Evolutionary conservation across 2,113 vertebrate species (phyloP), one percentile per base, ranked within the genome.

Genomic region (Chrysemys picta): DNA sequence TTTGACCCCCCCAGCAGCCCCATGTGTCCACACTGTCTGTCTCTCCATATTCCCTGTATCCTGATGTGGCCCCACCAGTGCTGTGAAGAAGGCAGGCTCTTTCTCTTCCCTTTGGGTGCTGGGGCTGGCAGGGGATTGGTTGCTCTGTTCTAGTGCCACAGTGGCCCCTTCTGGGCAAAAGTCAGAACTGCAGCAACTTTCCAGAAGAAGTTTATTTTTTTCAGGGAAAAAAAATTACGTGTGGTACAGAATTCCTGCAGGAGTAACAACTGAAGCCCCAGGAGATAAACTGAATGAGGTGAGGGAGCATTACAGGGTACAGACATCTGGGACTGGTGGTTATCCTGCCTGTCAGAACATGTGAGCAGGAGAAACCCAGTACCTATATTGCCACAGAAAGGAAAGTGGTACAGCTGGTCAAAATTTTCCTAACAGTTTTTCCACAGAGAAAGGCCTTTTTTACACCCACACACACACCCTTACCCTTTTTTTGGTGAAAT

Each of bases 401-500:
- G 82, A 93, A 93, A 95, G 93, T 96, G 95, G 95, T 93, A 87
- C 82, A 91, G 85, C 95, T 95, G 90, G 85, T 62, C 57, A 62
- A 62, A 62, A 62, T 62, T 95, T 62, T 90, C 94, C 95, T 97
- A 96, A 96, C 93, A 94, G 91, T 82, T 65, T 93, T 93, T 89
- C 91, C 59, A 92, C 78, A 96, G 96, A 96, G 95, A 97, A 96
- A 90, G 96, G 95, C 82, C 96, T 96, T 96, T 96, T 95, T 62
- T 95, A 95, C 87, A 87, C 42, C 42, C 42, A 93, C 95, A 45
- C 42, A 42, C 42, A 45, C 42, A 45, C 42, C 5, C 42, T 45
- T 45, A 45, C 42, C 93, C 88, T 95, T 72, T 91, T 57, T 22
- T 91, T 96, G 94, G 97, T 96, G 94, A 96, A 97, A 97, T 95